Evolutionary conservation across 2,113 vertebrate species (phyloP), one percentile per base, ranked within the genome.

Genomic region (Daubentonia madagascariensis): DNA sequence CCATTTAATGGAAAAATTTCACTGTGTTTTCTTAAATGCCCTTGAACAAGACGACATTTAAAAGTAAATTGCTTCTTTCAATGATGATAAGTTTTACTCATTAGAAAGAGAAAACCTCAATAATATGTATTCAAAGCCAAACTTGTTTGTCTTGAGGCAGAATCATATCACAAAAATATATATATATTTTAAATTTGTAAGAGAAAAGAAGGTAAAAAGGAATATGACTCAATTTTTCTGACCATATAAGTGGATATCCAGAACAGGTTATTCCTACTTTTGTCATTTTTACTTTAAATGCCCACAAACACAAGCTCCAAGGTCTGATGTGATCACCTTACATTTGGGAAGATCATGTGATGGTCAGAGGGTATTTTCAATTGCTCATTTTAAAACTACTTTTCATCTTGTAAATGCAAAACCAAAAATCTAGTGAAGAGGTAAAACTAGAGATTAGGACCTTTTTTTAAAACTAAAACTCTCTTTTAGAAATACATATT

Each of bases 331-430:
- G 8, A 67, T 20, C 10, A 63, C 22, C 10, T 85, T 81, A 76
- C 35, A 43, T 93, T 75, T 94, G 50, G 13, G 22, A 85, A 18
- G 37, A 32, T 78, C 23, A 57, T 45, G 30, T 40, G 61, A 48
- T 76, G 16, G n/a, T 20, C 52, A 89, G 25, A 89, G 45, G 4
- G 37, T 81, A 5, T 94, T 73, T 81, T 63, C 37, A 89, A 45
- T 28, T 57, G 78, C 43, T 89, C 52, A 65, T 37, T 79, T 65
- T 95, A 35, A 92, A 92, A 61, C 67, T 7, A 73, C 45, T 78
- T 97, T 84, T 90, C n/a, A 76, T 28, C 54, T 93, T 67, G 13
- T 80, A 94, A 96, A 87, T 91, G 14, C 28, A 94, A 91, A 52
- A 14, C 13, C 65, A 65, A 83, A 96, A 76, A 78, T 52, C 23